Conservation (phyloP, 2,113 vertebrate species). For the human region GRCh38 chr5:141074501-141075000, state of each 20-base stretch:
- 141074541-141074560: neutral
- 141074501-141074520: neutral
- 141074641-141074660: neutral
- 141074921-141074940: neutral
- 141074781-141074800: neutral
- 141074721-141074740: neutral
- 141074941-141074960: neutral
- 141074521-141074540: neutral
- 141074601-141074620: neutral
- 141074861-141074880: neutral
- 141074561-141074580: neutral
- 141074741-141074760: neutral
- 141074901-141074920: neutral
- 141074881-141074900: neutral
- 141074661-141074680: neutral
- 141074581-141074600: neutral
- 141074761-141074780: neutral
- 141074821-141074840: neutral
- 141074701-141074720: neutral
- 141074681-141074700: neutral
- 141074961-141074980: neutral
- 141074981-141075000: neutral
- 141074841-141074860: neutral
- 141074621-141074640: neutral
- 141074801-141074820: neutral